Conservation (phyloP, 2,113 vertebrate genomes). For the Pteropus alecto region DNA sequence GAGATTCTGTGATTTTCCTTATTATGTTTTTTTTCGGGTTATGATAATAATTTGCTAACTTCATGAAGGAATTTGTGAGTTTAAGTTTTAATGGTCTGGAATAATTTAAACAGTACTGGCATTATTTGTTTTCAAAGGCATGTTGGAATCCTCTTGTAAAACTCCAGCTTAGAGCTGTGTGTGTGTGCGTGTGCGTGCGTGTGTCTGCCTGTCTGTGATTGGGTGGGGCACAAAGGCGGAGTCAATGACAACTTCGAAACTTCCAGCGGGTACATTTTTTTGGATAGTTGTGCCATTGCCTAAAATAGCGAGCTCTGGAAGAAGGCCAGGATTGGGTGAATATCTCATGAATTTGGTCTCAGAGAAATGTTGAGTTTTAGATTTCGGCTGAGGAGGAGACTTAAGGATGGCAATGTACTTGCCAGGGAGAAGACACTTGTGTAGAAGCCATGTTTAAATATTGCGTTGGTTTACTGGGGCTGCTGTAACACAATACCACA, state of each 20-base stretch:
- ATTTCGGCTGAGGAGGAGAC: neutral
- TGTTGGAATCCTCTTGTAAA: neutral
- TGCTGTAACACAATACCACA: neutral
- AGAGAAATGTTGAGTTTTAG: neutral
- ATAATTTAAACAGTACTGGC: neutral
- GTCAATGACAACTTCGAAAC: neutral
- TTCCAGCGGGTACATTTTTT: neutral
- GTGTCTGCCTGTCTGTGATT: neutral
- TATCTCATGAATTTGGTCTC: neutral
- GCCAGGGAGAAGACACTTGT: neutral
- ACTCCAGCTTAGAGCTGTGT: neutral
- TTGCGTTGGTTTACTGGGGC: neutral
- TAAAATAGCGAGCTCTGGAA: neutral
- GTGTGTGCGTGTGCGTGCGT: neutral
- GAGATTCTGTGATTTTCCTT: neutral
- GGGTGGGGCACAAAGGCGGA: neutral
- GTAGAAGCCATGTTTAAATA: neutral
- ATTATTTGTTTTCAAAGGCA: neutral
- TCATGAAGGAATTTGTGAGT: neutral
- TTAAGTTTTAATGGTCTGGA: slow-evolving; percentile 7
- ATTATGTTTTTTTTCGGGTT: neutral
- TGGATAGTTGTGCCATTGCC: neutral
- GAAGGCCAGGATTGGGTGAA: neutral
- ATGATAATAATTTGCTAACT: neutral
- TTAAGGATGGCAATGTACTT: neutral